A percentile compares a stretch with the other conserved stretches of the same genome.
phyloP scores from a whole-genome alignment of 1,140 invertebrate genomes.

The Antheraea mylitta region DNA sequence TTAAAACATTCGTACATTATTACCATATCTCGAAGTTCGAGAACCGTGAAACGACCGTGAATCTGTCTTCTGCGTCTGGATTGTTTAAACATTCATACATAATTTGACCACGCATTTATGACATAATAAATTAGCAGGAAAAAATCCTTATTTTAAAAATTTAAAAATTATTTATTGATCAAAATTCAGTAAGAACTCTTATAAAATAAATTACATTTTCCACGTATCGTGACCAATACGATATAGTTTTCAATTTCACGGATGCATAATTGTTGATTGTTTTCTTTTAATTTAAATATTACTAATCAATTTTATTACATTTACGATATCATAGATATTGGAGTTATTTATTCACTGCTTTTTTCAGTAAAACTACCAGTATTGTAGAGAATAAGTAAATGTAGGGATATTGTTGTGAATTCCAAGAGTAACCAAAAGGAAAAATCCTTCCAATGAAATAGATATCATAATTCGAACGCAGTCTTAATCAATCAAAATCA shows the following conservation, averaged over 20 bases:
- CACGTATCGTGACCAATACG: background rate
- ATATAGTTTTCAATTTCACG: slow-evolving; percentile 15
- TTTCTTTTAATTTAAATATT: slow-evolving; percentile 10
- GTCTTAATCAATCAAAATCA: too few relatives aligned
- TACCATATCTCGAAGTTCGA: background rate
- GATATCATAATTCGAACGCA: too few relatives aligned
- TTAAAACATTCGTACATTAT: too few relatives aligned
- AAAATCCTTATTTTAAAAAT: background rate
- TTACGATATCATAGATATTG: background rate
- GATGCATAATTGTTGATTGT: slow-evolving; percentile 9
- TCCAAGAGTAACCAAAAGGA: too few relatives aligned
- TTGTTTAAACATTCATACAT: too few relatives aligned
- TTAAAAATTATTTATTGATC: background rate
- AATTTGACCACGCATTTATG: too few relatives aligned
- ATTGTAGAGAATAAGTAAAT: background rate
- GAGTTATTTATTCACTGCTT: background rate
- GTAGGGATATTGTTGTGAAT: too few relatives aligned
- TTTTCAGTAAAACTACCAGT: background rate
- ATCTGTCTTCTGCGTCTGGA: too few relatives aligned
- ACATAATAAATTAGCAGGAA: background rate
- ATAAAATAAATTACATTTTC: slow-evolving; percentile 13
- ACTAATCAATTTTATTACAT: slow-evolving; percentile 7
- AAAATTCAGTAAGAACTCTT: background rate
- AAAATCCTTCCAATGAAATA: too few relatives aligned
- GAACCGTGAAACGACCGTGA: too few relatives aligned